Evolutionary conservation across 2,113 vertebrate species (phyloP), one percentile per base, ranked within the genome.

Genomic region (Amblyopsis rosae): DNA sequence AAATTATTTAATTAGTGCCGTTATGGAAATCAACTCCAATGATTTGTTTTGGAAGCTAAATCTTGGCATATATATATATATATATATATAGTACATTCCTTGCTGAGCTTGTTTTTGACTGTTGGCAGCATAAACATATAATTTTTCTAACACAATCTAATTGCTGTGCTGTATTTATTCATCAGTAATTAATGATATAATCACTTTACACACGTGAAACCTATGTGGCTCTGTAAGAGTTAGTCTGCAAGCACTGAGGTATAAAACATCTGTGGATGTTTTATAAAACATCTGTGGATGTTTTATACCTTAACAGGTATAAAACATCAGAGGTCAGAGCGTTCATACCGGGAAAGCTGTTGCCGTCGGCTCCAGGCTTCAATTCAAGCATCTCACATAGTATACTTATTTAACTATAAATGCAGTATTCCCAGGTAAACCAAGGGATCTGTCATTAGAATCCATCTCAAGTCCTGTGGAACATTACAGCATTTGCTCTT

Each of bases 401-500:
- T 33, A 15, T 45, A 3, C 53, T 57, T 68, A 61, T 56, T 70
- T 61, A 79, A 10, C 53, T 17, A 56, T 67, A 70, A 61, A 73
- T 63, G 41, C 58, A 17, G 69, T 69, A 70, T 80, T 87, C 61
- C 26, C 67, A 26, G 76, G 53, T 56, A 73, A 79, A 78, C 59
- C 6, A 61, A 70, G 35, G 67, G 48, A 57, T 82, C 78, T 77
- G 70, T 79, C 67, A 50, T 62, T 73, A 59, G 75, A 73, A 73
- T 83, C 56, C 64, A 73, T 67, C 67, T 82, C 54, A 71, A 79
- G 75, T 82, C 69, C 67, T 0, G 68, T 64, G 69, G 63, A 87
- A 87, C 84, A 82, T 87, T 76, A 26, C 26, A 26, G 26, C 26
- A 75, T 79, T 85, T 83, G 80, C 86, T 85, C 80, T 78, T 0